Evolutionary conservation across 2,113 vertebrate genomes (phyloP), one percentile per base, ranked within the genome.

Genomic region (Hiodon alosoides): DNA sequence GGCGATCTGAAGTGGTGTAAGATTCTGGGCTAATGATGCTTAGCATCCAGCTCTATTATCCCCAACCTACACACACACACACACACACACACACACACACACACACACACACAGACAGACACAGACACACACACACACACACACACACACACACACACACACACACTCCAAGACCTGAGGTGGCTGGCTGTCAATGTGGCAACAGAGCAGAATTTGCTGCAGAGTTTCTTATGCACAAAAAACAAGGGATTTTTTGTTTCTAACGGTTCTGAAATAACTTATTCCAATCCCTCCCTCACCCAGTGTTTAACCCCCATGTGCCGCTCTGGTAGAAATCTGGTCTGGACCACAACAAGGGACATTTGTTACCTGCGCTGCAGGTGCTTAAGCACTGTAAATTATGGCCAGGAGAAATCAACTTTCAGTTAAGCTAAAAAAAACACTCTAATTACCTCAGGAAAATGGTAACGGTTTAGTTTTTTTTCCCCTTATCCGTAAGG

Each of bases 281-380:
- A 83, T 90, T 90, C 85, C 86, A 87, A 82, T 90, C 87, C 85
- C 76, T 61, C 81, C 81, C 86, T 89, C 87, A 86, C 85, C 81
- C 77, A 83, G 84, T 85, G 87, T 87, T 83, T 69, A 78, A 76
- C 73, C 85, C 81, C 79, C 82, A 75, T 73, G 55, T 78, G 83
- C 83, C 72, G 81, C 86, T 80, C 80, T 80, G 81, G 85, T 88
- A 89, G 89, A 91, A 92, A 92, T 90, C 85, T 84, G 85, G 82
- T 67, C 65, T 11, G 81, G 83, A 74, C 81, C 77, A 79, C 85
- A 83, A 90, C 90, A 92, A 86, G 86, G 80, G 82, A 74, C 86
- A 79, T 87, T 90, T 91, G 88, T 91, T 90, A 89, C 76, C 17
- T 81, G 71, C 67, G 77, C 81, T 86, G 81, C 84, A 90, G 88